These are phyloP conservation scores for Myotis vivesi DNA, from an alignment of 2,797 vertebrate genomes.

Conservation along the genomic window DNA sequence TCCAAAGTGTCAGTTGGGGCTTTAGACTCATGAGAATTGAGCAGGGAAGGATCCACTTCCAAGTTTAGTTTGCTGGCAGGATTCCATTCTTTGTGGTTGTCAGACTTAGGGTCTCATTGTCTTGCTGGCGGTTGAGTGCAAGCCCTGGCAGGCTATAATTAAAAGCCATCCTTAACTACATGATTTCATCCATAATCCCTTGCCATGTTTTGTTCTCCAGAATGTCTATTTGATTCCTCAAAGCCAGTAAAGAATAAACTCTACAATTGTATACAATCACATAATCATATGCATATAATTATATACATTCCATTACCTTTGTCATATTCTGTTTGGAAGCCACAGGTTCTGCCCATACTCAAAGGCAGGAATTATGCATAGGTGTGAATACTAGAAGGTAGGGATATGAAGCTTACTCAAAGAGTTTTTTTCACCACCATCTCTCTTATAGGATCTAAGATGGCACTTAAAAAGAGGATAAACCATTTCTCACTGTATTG, in stretches of 20 bases:
- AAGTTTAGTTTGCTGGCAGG: neutral
- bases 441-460: neutral
- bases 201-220: neutral
- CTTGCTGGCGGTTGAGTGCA: neutral
- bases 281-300: neutral
- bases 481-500: neutral
- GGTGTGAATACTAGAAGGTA: neutral
- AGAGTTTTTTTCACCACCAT: neutral
- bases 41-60: neutral
- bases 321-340: neutral
- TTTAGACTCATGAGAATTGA: neutral
- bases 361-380: neutral
- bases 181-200: neutral
- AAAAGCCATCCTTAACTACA: neutral
- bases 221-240: neutral
- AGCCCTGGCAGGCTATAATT: neutral
- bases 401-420: neutral
- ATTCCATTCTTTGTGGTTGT: neutral
- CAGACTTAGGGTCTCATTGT: neutral
- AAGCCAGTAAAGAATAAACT: constrained; percentile 5
- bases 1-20: neutral
- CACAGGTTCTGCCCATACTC: neutral
- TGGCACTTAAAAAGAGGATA: neutral
- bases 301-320: neutral
- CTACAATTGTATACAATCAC: neutral